Conservation (phyloP, 2,113 vertebrate genomes). For the Thryonomys swinderianus region DNA sequence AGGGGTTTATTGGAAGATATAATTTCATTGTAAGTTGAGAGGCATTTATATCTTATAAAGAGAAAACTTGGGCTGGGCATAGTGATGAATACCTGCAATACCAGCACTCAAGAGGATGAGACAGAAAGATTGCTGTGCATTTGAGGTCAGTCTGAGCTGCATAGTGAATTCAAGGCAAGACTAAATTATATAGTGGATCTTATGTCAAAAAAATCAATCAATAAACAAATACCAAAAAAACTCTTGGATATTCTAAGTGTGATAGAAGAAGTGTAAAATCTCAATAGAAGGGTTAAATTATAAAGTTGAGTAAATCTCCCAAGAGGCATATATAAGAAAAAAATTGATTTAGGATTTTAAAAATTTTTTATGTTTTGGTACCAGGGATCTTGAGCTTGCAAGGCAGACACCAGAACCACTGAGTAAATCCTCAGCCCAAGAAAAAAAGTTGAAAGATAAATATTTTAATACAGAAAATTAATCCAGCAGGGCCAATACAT, state of each 20-base stretch:
- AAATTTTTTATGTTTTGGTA: too few species aligned
- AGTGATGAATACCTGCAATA: not conserved
- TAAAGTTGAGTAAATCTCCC: slow-evolving; percentile 35
- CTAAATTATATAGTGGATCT: not conserved
- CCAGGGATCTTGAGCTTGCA: too few species aligned
- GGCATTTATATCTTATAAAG: not conserved
- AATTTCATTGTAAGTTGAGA: not conserved
- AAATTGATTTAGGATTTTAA: not conserved
- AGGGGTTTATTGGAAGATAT: not conserved
- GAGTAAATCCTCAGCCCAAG: too few species aligned
- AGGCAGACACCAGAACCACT: too few species aligned
- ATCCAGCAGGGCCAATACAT: not conserved
- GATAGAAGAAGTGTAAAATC: not conserved
- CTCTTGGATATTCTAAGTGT: slow-evolving; percentile 30
- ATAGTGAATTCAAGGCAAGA: not conserved
- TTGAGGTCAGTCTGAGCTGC: not conserved
- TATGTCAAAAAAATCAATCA: not conserved
- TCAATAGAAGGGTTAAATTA: slow-evolving; percentile 15
- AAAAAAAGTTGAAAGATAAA: not conserved
- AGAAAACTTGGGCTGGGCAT: not conserved
- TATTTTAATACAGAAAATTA: not conserved
- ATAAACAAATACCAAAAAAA: not conserved
- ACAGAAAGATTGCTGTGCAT: not conserved
- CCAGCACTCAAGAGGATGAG: not conserved
- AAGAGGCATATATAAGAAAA: not conserved